These are phyloP conservation scores for Drosophila nigromelanica DNA, from an alignment of 1,140 invertebrate genomes.

Conservation along the genomic window DNA sequence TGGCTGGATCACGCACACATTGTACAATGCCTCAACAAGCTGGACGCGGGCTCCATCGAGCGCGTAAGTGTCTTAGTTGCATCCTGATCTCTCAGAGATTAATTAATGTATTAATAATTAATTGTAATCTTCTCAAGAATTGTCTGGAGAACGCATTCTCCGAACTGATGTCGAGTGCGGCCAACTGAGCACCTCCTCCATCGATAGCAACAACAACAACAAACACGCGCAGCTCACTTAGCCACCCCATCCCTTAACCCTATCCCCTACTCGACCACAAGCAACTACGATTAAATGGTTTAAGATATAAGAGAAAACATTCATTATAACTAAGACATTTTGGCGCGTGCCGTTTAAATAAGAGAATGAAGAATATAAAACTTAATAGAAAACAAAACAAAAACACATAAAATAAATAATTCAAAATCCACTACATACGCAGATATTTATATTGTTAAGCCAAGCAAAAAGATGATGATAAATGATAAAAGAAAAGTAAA, in stretches of 20 bases:
- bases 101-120: too few relatives aligned
- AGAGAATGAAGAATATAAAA: constrained; percentile 44
- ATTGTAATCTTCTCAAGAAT: too few relatives aligned
- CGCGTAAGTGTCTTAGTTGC: constrained; percentile 87
- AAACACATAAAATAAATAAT: constrained; percentile 27
- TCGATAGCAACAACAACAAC: constrained; percentile 17
- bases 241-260: constrained; percentile 24
- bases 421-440: constrained; percentile 47
- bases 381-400: constrained; percentile 17
- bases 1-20: constrained; percentile 98
- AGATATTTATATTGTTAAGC: constrained; percentile 76
- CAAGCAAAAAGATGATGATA: constrained; percentile 42
- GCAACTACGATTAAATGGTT: constrained; percentile 71
- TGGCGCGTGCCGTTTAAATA: constrained; percentile 47
- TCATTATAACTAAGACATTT: constrained; percentile 79
- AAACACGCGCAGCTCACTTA: constrained; percentile 66
- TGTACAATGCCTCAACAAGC: constrained; percentile 96
- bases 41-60: constrained; percentile 94
- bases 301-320: constrained; percentile 64
- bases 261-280: constrained; percentile 57
- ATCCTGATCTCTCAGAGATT: too few relatives aligned
- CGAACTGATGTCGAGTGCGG: constrained; percentile 89
- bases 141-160: constrained; percentile 96
- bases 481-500: constrained; percentile 20
- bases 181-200: constrained; percentile 60